Base-by-base conservation (phyloP, 1,140 invertebrate species). In the Lasioglossum baleicum region DNA sequence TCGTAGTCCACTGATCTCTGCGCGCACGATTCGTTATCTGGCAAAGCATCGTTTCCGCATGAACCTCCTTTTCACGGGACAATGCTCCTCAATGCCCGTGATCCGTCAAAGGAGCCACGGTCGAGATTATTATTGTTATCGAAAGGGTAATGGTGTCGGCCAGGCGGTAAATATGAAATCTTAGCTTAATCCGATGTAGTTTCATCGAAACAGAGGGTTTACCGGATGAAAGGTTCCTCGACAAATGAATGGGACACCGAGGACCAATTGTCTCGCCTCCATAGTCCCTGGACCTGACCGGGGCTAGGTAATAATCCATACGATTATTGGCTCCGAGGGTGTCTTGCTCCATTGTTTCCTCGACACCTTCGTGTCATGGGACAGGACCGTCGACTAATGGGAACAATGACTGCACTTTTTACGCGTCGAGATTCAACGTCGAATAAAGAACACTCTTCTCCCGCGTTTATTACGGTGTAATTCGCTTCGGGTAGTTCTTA, bases 261-360 rank as follows among this genome's bases (percentile, higher is more conserved):
- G 56, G 56, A 7, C 20, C 56, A n/a, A 58, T 58, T n/a, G 56
- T 58, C 56, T 58, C 56, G 20, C 20, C 56, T 58, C 20, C 56
- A 8, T n/a, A n/a, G 17, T 58, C n/a, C 73, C 73, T 15, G 17
- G 13, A 17, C 26, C n/a, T 58, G 51, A 58, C 40, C 51, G 51
- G 10, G 17, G 51, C 42, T 20, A 42, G 7, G 51, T n/a, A 26
- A 22, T 75, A 76, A 76, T 76, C 65, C 74, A 48, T 48, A 22
- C 65, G 65, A 76, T 69, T 48, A 69, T 69, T 76, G 68, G 22
- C 26, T 40, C 15, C 35, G 15, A 22, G 74, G 64, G 40, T 68
- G 56, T 60, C 20, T 17, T n/a, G 0, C 0, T 68, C 64, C 20
- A 76, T 76, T 76, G 74, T 68, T 60, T n/a, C 8, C 7, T 6